Evolutionary conservation across 2,888 invertebrate species (phyloP).

Genomic region (Acronicta leporina): DNA sequence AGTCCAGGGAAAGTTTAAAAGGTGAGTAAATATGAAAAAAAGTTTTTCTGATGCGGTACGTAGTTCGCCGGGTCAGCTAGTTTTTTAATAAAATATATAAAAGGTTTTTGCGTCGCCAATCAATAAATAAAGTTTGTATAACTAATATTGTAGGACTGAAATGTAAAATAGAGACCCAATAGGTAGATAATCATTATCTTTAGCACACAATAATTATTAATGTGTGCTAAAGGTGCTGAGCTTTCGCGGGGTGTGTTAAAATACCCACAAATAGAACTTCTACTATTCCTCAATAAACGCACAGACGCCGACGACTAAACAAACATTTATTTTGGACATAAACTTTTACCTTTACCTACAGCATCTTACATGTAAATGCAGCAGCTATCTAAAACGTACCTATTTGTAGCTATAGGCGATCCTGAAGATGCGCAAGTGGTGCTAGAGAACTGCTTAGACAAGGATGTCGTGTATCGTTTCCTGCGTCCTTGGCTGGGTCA

Average conservation of each 20-base stretch:
- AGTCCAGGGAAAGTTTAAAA: too few relatives aligned
- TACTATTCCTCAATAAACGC: too few relatives aligned
- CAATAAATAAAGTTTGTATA: constrained; percentile 18
- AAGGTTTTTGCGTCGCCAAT: constrained; percentile 29
- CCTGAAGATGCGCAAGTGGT: constrained; percentile 79
- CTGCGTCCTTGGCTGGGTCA: constrained; percentile 81
- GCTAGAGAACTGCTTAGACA: constrained; percentile 80
- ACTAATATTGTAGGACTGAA: constrained; percentile 15
- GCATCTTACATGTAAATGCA: too few relatives aligned
- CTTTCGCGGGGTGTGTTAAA: constrained; percentile 2
- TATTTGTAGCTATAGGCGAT: constrained; percentile 69
- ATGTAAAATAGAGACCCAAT: constrained; percentile 6
- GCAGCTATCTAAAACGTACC: too few relatives aligned
- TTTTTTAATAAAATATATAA: constrained; percentile 12
- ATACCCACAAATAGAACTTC: too few relatives aligned
- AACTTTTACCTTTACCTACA: too few relatives aligned
- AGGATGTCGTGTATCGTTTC: constrained; percentile 79
- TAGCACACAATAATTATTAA: too few relatives aligned
- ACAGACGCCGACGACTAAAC: too few relatives aligned
- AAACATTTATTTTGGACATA: too few relatives aligned
- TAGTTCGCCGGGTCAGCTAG: too few relatives aligned
- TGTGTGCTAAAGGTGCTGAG: constrained; percentile 4
- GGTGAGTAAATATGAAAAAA: too few relatives aligned
- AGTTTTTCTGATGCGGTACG: too few relatives aligned
- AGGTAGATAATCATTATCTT: background rate